Conservation (phyloP, 2,888 invertebrate species). For the Eristalinus sepulchralis region DNA sequence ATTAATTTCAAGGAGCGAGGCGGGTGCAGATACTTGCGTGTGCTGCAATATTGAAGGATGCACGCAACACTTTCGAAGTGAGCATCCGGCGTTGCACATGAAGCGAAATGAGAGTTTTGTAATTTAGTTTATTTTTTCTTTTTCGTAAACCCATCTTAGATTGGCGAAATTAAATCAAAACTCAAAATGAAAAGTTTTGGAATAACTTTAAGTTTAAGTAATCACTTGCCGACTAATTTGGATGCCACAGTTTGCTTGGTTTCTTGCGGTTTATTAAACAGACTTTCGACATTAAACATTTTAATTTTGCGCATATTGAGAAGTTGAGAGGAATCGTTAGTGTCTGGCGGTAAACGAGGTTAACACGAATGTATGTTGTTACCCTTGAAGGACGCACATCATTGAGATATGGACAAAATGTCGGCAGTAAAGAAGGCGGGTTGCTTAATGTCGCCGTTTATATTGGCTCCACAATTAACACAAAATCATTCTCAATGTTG, state of each 20-base stretch:
- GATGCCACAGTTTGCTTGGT: background rate
- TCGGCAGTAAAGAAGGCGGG: too few relatives aligned
- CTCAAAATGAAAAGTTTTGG: background rate
- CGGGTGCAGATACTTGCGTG: background rate
- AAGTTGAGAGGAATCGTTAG: too few relatives aligned
- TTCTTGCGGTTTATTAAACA: too few relatives aligned
- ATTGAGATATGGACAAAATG: too few relatives aligned
- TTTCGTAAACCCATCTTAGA: background rate
- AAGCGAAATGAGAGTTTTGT: background rate
- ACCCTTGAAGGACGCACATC: too few relatives aligned
- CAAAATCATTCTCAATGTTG: too few relatives aligned
- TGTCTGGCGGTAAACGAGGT: too few relatives aligned
- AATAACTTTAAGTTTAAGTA: background rate
- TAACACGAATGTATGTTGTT: too few relatives aligned
- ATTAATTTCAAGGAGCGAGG: background rate
- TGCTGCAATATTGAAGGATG: background rate
- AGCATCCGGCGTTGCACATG: background rate
- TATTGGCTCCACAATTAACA: too few relatives aligned
- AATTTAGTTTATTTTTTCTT: background rate
- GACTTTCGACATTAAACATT: too few relatives aligned
- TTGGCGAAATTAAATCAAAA: background rate
- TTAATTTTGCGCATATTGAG: too few relatives aligned
- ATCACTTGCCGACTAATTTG: background rate
- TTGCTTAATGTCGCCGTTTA: too few relatives aligned
- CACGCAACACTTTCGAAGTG: background rate